Evolutionary conservation across 2,888 invertebrate species (phyloP), one percentile per base, ranked within the genome.

Genomic region (Tetheella fluctuosa): DNA sequence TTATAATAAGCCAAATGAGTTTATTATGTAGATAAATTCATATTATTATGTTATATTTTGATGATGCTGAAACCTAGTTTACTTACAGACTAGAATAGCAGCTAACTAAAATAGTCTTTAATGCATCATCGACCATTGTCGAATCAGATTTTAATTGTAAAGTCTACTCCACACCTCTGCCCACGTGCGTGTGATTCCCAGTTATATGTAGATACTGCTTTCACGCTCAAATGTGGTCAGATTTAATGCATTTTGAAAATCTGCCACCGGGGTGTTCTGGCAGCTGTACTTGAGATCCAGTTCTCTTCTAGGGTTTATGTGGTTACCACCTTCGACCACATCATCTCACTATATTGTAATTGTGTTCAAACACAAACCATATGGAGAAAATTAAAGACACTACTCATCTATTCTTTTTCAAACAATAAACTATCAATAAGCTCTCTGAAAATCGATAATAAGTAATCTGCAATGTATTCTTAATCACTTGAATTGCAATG

Each of bases 71-170:
- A 39, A 39, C n/a, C n/a, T 39, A 39, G 39, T 39, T n/a, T n/a
- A n/a, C n/a, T n/a, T 39, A 2, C 37, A n/a, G 39, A 39, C 39
- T n/a, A 39, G 39, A 39, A 39, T 39, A 39, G 39, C n/a, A n/a
- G n/a, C 6, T n/a, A n/a, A n/a, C 39, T 39, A n/a, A n/a, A 39
- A 39, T 39, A n/a, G n/a, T 1, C 7, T 39, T 39, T 39, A n/a
- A 39, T 39, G n/a, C 39, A 39, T 39, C 39, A 39, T 39, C 39
- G n/a, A n/a, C 39, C 39, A 39, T 39, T 39, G 39, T 39, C 37
- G 37, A 39, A n/a, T 39, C n/a, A n/a, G 39, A 39, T 39, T 39
- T 39, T 39, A 39, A 39, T 39, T 39, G 39, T n/a, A 39, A 4
- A n/a, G n/a, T 39, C 39, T n/a, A 39, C 34, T 39, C 39, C 4